These are phyloP conservation scores for Hozukius guyotensis DNA, from an alignment of 2,797 vertebrate species.

Conservation along the genomic window DNA sequence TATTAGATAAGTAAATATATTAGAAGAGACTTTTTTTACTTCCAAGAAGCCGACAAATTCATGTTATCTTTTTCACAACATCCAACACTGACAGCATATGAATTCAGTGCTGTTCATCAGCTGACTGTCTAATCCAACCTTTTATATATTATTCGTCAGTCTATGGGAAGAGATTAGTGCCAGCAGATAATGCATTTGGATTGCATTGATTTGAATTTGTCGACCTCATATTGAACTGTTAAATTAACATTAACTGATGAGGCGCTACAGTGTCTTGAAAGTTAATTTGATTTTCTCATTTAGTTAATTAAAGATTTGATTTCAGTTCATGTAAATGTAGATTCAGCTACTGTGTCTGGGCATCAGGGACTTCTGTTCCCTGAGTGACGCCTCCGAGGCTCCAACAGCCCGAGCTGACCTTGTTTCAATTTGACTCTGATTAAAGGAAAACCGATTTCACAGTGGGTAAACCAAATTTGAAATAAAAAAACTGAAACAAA, in stretches of 20 bases:
- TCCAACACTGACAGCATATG: not conserved
- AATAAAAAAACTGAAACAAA: not conserved
- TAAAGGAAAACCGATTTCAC: slow-evolving; percentile 8
- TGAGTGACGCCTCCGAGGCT: not conserved
- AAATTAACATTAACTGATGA: slow-evolving; percentile 13
- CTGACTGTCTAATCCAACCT: slow-evolving; percentile 41
- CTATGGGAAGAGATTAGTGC: slow-evolving; percentile 44
- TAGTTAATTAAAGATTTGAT: slow-evolving; percentile 10
- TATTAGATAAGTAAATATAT: no score
- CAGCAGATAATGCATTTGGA: slow-evolving; percentile 31
- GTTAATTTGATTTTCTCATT: slow-evolving; percentile 20
- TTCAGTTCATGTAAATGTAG: slow-evolving; percentile 17
- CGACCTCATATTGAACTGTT: slow-evolving; percentile 13
- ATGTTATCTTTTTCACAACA: not conserved
- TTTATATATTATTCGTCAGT: slow-evolving; percentile 36
- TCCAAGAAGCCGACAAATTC: not conserved
- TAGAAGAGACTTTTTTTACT: not conserved
- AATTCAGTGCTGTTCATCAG: slow-evolving; percentile 25
- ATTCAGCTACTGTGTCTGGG: not conserved
- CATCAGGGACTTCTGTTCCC: slow-evolving; percentile 20
- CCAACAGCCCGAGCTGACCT: not conserved
- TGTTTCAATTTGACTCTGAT: not conserved
- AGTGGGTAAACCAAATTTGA: not conserved
- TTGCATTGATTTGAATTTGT: slow-evolving; percentile 36
- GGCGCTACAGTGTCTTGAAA: not conserved